Base-by-base conservation (phyloP, 2,113 vertebrate species). In the Cephalopterus ornatus region DNA sequence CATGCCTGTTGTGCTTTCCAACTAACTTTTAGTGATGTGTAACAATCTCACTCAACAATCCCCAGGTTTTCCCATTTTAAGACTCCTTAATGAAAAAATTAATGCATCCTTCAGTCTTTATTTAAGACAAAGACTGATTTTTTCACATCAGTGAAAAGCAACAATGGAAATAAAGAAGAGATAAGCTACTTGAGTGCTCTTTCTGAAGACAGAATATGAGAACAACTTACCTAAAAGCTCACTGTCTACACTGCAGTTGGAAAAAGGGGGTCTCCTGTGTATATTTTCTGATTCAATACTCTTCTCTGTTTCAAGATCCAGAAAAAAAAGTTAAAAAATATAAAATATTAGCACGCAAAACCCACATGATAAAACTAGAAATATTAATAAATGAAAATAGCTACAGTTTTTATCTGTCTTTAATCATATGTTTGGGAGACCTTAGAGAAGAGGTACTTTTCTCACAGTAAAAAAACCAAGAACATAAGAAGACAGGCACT, bases 241-340 rank as follows among this genome's bases (percentile, higher is more conserved):
- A 79, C 84, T 71, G 76, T 98, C 96, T 93, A 98, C 98, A 52
- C 98, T 99, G 97, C 99, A 99, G 95, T 98, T 99, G 35, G 99
- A 99, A 42, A 97, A 77, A 67, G 59, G 71, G 12, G 70, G 56
- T 75, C 70, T 73, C 78, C 94, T 93, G 21, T 95, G 80, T 12
- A 28, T 89, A 67, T 82, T 89, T 97, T 96, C 97, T 92, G 58
- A 62, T 88, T 97, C 94, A 30, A 19, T n/a, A 26, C 20, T 91
- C 37, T 39, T 63, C 42, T 13, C 83, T 96, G 92, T 47, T 93
- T 89, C 65, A 50, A 33, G 32, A 82, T 42, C 75, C 95, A 97
- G 35, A 81, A 37, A 50, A 39, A 86, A 93, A 47, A 44, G 62
- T 19, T 4, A 8, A 26, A 67, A 12, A 72, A 62, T 13, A 56